A percentile compares a stretch with the other conserved stretches of the same genome.
These are phyloP conservation scores for Argyresthia albistria DNA, from an alignment of 2,888 invertebrate species.

Conservation along the genomic window DNA sequence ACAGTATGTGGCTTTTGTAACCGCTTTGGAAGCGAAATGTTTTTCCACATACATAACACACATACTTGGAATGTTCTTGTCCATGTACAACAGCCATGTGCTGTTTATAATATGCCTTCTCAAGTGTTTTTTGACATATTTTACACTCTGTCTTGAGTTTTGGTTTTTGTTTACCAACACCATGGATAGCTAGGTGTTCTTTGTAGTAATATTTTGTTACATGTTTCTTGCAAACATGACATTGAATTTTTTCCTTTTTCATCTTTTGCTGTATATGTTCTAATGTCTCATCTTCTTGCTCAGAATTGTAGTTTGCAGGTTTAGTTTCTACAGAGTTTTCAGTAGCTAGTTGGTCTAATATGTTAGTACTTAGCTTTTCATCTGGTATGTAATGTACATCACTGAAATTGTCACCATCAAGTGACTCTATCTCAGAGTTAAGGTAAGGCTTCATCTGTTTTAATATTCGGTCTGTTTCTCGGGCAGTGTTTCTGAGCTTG, in stretches of 20 bases:
- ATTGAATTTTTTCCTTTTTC: slow-evolving; percentile 22
- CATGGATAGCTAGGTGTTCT: slow-evolving; percentile 20
- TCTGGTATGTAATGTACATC: neutral
- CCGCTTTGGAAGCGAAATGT: slow-evolving; percentile 37
- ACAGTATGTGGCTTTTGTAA: slow-evolving; percentile 34
- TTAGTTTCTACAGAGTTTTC: neutral
- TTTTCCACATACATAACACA: slow-evolving; percentile 46
- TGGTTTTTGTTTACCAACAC: slow-evolving; percentile 5
- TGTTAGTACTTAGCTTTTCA: neutral
- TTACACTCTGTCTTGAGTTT: slow-evolving; percentile 4
- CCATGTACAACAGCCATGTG: neutral
- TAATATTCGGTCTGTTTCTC: slow-evolving; percentile 13
- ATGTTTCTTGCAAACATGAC: slow-evolving; percentile 30
- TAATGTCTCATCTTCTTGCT: slow-evolving; percentile 14
- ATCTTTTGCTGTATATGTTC: neutral
- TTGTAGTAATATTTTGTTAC: slow-evolving; percentile 22
- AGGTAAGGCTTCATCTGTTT: neutral
- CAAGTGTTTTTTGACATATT: neutral
- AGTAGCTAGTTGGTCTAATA: neutral
- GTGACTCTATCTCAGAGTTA: neutral
- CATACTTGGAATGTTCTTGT: slow-evolving; percentile 15
- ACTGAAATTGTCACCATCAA: neutral
- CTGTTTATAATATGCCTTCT: neutral
- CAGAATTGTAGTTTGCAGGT: slow-evolving; percentile 11
- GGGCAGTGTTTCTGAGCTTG: slow-evolving; percentile 16